Evolutionary conservation across 2,888 invertebrate genomes (phyloP).

Genomic region (Maniola hyperantus): DNA sequence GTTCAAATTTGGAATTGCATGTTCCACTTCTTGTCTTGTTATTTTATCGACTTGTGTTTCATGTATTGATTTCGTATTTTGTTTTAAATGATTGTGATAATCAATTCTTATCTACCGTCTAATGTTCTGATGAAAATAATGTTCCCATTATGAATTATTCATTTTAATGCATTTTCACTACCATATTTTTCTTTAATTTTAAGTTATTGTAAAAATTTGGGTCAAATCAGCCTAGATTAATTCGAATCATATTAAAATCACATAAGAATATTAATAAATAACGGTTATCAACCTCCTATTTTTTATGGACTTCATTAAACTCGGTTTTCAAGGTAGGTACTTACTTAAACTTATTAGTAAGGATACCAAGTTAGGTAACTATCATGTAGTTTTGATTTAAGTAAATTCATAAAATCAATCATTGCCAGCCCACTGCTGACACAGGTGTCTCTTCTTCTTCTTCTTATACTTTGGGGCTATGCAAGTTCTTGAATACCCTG

Average conservation of each 20-base stretch:
- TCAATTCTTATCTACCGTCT: slow-evolving; percentile 51
- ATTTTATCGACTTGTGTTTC: neutral
- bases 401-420: too few species aligned
- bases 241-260: neutral
- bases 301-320: neutral
- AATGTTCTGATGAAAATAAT: slow-evolving; percentile 47
- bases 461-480: too few species aligned
- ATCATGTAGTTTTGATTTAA: too few species aligned
- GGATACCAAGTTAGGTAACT: too few species aligned
- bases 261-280: neutral
- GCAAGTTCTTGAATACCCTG: too few species aligned
- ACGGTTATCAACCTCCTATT: neutral
- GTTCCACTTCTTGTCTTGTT: neutral
- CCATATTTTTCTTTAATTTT: neutral
- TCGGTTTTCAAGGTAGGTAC: neutral
- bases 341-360: too few species aligned
- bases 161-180: slow-evolving; percentile 28
- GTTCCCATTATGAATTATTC: slow-evolving; percentile 43
- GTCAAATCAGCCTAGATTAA: slow-evolving; percentile 19
- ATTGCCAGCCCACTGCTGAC: too few species aligned
- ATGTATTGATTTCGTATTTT: slow-evolving; percentile 17
- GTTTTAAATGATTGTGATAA: slow-evolving; percentile 34
- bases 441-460: too few species aligned
- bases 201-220: slow-evolving; percentile 12
- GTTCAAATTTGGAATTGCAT: slow-evolving; percentile 44